phyloP scores from a whole-genome alignment of 2,888 invertebrate species.

The Pristionchus exspectatus region DNA sequence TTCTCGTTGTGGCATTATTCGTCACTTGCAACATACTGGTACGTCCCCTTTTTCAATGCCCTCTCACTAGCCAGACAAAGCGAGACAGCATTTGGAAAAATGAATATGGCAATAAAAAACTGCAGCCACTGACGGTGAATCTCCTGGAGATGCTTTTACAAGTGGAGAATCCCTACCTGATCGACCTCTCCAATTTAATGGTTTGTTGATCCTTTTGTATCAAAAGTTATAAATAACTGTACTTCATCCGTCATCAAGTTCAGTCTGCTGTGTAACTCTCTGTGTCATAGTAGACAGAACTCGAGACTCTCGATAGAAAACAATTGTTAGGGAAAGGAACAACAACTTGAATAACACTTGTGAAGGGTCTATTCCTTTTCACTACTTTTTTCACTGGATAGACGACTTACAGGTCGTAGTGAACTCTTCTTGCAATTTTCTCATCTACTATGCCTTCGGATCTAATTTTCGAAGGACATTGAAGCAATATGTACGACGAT shows the following conservation, averaged over 20 bases:
- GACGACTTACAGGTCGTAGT: conserved; percentile 60
- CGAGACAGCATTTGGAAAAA: too few relatives aligned
- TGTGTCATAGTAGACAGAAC: too few relatives aligned
- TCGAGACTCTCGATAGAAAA: too few relatives aligned
- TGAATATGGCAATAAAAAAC: too few relatives aligned
- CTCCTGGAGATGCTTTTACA: conserved; percentile 72
- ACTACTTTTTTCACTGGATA: neutral
- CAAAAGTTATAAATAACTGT: neutral
- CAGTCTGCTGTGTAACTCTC: too few relatives aligned
- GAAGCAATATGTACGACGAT: conserved; percentile 59
- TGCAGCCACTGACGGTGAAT: conserved; percentile 76
- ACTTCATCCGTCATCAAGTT: neutral
- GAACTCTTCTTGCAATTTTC: conserved; percentile 76
- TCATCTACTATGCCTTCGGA: conserved; percentile 77
- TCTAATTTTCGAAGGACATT: conserved; percentile 72
- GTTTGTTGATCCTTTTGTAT: conserved; percentile 57
- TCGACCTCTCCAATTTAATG: conserved; percentile 76
- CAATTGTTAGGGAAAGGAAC: too few relatives aligned
- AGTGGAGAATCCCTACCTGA: conserved; percentile 73
- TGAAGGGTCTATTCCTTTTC: neutral
- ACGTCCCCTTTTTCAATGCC: conserved; percentile 44
- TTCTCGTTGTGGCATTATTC: conserved; percentile 76
- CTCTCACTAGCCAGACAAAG: neutral
- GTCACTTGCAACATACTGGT: conserved; percentile 76
- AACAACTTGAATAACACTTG: neutral